Percentiles rank a stretch among this genome's conserved stretches.
phyloP scores from a whole-genome alignment of 1,140 invertebrate genomes.

The Pseudomyrmex cubaensis region DNA sequence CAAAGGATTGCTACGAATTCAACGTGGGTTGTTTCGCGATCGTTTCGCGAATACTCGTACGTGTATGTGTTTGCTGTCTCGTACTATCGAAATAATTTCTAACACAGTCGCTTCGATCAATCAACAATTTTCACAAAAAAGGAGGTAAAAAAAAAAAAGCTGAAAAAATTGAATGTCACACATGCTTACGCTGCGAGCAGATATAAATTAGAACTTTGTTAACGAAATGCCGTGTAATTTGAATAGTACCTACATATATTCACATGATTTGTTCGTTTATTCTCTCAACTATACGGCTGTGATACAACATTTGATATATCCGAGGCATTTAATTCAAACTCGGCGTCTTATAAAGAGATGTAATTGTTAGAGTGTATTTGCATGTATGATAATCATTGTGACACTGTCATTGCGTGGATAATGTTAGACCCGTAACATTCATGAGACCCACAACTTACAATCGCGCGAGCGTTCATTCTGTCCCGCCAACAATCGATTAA shows the following conservation, averaged over 20 bases:
- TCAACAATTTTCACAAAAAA: background rate
- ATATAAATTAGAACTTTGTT: slow-evolving; percentile 35
- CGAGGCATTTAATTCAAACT: background rate
- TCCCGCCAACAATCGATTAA: slow-evolving; percentile 46
- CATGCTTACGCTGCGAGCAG: background rate
- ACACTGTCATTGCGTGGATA: slow-evolving; percentile 34
- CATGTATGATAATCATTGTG: slow-evolving; percentile 20
- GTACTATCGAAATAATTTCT: slow-evolving; percentile 50
- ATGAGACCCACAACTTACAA: slow-evolving; percentile 9
- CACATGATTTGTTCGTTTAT: slow-evolving; percentile 9
- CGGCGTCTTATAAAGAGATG: background rate
- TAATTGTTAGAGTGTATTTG: background rate
- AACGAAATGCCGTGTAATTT: slow-evolving; percentile 5
- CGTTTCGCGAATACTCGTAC: slow-evolving; percentile 60
- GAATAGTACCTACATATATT: background rate
- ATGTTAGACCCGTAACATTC: slow-evolving; percentile 5
- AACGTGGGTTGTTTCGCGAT: slow-evolving; percentile 49
- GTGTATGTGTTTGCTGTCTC: slow-evolving; percentile 64
- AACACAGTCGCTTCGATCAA: background rate
- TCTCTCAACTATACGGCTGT: background rate
- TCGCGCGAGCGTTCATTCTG: slow-evolving; percentile 27
- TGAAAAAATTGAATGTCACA: background rate
- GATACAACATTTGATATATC: background rate
- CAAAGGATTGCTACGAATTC: slow-evolving; percentile 62
- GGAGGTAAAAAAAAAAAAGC: background rate